These are phyloP conservation scores for Rhamnusium bicolor DNA, from an alignment of 2,888 invertebrate genomes.

Conservation along the genomic window DNA sequence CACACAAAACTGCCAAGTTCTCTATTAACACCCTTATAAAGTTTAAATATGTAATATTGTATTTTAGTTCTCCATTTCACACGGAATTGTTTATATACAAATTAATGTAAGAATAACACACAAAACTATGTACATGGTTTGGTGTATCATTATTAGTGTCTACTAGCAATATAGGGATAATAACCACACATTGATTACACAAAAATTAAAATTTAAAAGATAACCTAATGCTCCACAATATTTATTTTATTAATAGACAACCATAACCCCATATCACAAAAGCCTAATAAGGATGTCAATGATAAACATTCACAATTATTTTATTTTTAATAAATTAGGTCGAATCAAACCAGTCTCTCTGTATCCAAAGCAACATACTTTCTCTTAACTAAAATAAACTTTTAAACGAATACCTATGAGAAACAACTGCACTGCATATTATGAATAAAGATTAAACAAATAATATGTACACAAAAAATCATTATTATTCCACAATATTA, in stretches of 20 bases:
- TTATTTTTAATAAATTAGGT: slow-evolving; percentile 14
- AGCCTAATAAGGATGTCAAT: slow-evolving; percentile 44
- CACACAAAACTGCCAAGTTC: too few species aligned
- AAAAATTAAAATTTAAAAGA: too few species aligned
- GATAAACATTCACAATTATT: slow-evolving; percentile 32
- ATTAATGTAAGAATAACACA: too few species aligned
- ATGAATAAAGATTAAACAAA: background rate
- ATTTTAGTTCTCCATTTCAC: too few species aligned
- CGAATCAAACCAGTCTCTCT: slow-evolving; percentile 5
- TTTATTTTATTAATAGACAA: slow-evolving; percentile 2
- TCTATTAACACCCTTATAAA: too few species aligned
- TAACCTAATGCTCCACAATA: background rate
- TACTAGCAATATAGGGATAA: background rate
- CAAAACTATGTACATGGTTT: too few species aligned
- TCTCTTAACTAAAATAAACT: slow-evolving; percentile 16
- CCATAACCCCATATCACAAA: slow-evolving; percentile 24
- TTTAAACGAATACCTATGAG: background rate
- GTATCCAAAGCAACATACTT: slow-evolving; percentile 3
- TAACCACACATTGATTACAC: too few species aligned
- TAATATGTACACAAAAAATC: background rate
- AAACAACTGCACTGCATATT: background rate
- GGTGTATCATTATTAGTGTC: too few species aligned
- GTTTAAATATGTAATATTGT: too few species aligned
- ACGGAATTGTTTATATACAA: too few species aligned
- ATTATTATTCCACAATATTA: background rate